Percentiles rank a stretch among this genome's conserved stretches.
Evolutionary conservation across 2,113 vertebrate genomes (phyloP).

Genomic region (Miniopterus natalensis): DNA sequence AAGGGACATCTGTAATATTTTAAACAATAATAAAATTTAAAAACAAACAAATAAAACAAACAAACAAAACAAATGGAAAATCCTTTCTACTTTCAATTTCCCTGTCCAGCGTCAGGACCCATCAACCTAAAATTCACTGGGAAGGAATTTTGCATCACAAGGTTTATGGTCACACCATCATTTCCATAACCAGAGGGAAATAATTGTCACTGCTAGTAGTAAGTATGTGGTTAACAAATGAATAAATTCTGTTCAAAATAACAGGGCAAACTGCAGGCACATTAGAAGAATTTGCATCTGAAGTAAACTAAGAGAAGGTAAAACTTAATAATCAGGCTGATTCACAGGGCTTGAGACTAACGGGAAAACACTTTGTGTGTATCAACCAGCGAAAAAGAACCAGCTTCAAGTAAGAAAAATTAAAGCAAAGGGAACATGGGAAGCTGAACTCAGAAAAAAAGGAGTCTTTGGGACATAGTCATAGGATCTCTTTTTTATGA

Average conservation of each 20-base stretch:
- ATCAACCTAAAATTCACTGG: neutral
- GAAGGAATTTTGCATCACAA: neutral
- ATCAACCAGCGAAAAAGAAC: neutral
- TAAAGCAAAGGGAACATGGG: neutral
- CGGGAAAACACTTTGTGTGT: neutral
- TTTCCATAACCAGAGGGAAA: neutral
- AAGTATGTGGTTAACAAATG: neutral
- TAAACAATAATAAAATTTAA: no score
- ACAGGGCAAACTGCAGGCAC: rapidly evolving
- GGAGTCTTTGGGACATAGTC: neutral
- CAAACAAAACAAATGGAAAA: neutral
- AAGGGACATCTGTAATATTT: no score
- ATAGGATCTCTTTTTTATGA: neutral
- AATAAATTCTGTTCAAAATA: neutral
- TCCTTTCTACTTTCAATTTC: neutral
- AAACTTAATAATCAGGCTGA: neutral
- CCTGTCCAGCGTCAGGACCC: neutral
- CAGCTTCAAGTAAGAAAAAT: neutral
- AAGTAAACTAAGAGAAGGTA: neutral
- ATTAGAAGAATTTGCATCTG: neutral
- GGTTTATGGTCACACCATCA: neutral
- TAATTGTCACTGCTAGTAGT: neutral
- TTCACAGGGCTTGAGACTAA: neutral
- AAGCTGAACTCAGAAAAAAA: neutral
- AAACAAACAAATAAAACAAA: neutral